Evolutionary conservation across 2,888 invertebrate species (phyloP).

Genomic region (Mythimna ferrago): DNA sequence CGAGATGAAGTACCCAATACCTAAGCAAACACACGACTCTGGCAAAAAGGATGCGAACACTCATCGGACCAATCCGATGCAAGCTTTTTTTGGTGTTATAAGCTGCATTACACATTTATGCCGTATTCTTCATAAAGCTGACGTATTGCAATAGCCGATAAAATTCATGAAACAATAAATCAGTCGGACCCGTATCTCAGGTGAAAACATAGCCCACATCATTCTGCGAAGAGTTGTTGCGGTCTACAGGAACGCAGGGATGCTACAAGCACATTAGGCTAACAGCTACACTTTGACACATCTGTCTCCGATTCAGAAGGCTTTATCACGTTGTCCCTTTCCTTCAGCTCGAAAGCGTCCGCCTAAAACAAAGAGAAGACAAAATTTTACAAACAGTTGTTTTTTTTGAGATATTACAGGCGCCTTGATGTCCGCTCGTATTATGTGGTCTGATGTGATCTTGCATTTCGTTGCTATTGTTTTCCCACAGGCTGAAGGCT

Average conservation of each 20-base stretch:
- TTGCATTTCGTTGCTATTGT: not conserved
- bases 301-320: conserved; percentile 88
- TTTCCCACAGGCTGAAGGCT: not conserved
- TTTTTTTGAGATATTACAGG: not conserved
- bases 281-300: conserved; percentile 88
- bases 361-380: conserved; percentile 77
- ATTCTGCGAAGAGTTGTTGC: conserved; percentile 47
- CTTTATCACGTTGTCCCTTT: conserved; percentile 86
- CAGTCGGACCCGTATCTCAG: conserved; percentile 51
- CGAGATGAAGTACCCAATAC: no score
- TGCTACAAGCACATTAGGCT: conserved; percentile 67
- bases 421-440: not conserved
- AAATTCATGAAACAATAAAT: conserved; percentile 19
- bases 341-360: conserved; percentile 87
- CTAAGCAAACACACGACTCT: no score
- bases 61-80: no score
- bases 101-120: conserved; percentile 4
- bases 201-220: conserved; percentile 46
- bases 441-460: not conserved
- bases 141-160: conserved; percentile 3
- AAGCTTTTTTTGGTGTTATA: no score
- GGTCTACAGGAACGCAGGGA: conserved; percentile 56
- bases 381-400: not conserved
- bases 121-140: not conserved
- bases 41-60: no score